Percentiles rank a stretch among this genome's conserved stretches.
phyloP scores from a whole-genome alignment of 2,113 vertebrate species.

The Sialia sialis region DNA sequence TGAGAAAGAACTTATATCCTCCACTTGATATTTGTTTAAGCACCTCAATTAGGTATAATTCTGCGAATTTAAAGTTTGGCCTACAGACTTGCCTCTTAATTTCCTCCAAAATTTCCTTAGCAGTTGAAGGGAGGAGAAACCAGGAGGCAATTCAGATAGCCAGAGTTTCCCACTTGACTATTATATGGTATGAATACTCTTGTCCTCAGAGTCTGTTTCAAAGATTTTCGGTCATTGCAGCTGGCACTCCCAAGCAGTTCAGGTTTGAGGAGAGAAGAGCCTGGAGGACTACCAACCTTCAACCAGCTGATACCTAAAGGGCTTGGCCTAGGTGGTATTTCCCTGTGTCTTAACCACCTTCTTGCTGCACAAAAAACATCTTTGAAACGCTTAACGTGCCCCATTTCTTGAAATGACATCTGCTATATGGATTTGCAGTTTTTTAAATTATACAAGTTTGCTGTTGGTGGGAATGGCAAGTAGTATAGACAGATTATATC shows the following conservation, averaged over 20 bases:
- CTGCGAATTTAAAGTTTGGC: not conserved
- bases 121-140: not conserved
- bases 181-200: not conserved
- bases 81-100: not conserved
- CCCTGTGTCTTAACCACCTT: not conserved
- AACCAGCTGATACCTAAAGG: not conserved
- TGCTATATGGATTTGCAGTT: not conserved
- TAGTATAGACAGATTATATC: not conserved
- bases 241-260: not conserved
- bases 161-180: not conserved
- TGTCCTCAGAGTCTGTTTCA: not conserved
- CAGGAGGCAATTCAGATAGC: not conserved
- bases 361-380: not conserved
- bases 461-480: not conserved
- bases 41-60: not conserved
- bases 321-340: not conserved
- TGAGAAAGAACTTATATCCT: not conserved
- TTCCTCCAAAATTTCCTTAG: not conserved
- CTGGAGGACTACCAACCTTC: not conserved
- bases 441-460: not conserved
- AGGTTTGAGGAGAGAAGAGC: not conserved
- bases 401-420: not conserved
- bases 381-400: not conserved
- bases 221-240: not conserved
- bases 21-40: not conserved